A percentile compares a stretch with the other conserved stretches of the same genome.
phyloP scores from a whole-genome alignment of 2,113 vertebrate genomes.

The Boleophthalmus pectinirostris region DNA sequence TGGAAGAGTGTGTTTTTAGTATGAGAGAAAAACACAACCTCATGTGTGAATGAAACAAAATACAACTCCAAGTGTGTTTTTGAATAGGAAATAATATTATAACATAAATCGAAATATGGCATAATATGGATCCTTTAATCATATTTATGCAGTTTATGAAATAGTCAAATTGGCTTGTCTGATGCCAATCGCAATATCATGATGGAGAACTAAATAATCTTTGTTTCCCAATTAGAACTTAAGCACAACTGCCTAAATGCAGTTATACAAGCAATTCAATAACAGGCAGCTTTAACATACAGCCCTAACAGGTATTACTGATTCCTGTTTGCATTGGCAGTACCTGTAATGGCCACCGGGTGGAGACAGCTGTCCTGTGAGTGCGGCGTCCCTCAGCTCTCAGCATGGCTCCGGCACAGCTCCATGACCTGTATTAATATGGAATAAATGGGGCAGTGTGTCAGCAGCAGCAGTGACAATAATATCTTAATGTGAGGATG shows the following conservation, averaged over 20 bases:
- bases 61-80: too few species aligned
- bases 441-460: constrained; percentile 61
- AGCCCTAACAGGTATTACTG: not conserved
- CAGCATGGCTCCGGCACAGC: constrained; percentile 29
- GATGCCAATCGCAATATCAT: not conserved
- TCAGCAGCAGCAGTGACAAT: constrained; percentile 43
- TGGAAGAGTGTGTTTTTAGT: too few species aligned
- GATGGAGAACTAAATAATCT: too few species aligned
- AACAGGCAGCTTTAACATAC: not conserved
- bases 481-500: constrained; percentile 57
- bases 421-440: constrained; percentile 63
- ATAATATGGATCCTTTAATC: too few species aligned
- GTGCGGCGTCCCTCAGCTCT: constrained; percentile 19
- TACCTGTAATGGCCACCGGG: constrained; percentile 65
- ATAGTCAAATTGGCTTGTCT: constrained; percentile 9
- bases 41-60: too few species aligned
- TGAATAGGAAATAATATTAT: too few species aligned
- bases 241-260: not conserved
- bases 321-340: not conserved
- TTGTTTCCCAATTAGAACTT: not conserved
- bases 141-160: not conserved
- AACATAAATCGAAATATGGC: too few species aligned
- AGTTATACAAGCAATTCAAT: not conserved
- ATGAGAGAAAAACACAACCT: too few species aligned
- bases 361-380: constrained; percentile 73